Evolutionary conservation across 2,113 vertebrate genomes (phyloP).

Genomic region (Amphilophus citrinellus): DNA sequence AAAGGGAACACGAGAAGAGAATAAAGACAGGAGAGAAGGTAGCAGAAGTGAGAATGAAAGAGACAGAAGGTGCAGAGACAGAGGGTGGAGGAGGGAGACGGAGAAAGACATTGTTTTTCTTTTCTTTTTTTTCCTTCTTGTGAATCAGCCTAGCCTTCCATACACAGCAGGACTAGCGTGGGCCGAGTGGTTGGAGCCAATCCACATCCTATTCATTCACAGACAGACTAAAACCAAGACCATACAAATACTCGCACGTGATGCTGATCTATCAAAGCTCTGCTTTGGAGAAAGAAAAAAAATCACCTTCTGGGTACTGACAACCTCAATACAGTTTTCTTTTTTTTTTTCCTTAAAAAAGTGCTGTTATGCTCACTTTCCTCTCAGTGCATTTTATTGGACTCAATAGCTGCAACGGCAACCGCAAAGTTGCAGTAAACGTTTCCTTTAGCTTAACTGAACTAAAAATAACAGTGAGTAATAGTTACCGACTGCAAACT

Average conservation of each 20-base stretch:
- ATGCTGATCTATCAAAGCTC: slow-evolving; percentile 1
- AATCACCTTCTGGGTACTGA: neutral
- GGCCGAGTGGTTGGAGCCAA: slow-evolving; percentile 57
- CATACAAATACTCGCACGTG: neutral
- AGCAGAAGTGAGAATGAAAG: slow-evolving; percentile 29
- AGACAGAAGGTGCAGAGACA: slow-evolving; percentile 45
- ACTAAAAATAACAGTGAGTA: neutral
- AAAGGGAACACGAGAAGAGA: slow-evolving; percentile 15
- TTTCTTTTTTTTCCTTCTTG: slow-evolving; percentile 20
- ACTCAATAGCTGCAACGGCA: neutral
- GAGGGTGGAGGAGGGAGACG: slow-evolving; percentile 56
- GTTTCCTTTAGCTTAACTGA: neutral
- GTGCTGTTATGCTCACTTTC: neutral
- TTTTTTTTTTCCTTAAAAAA: neutral
- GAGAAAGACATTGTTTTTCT: slow-evolving; percentile 28
- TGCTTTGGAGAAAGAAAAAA: neutral
- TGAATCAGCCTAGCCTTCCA: slow-evolving; percentile 61
- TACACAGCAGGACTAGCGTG: slow-evolving; percentile 51
- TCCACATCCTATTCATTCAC: slow-evolving; percentile 68
- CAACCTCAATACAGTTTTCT: neutral
- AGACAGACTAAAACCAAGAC: slow-evolving; percentile 37
- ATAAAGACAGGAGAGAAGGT: slow-evolving; percentile 20
- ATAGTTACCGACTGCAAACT: neutral
- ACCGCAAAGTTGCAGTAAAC: neutral
- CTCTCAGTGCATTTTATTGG: neutral